Base-by-base conservation (phyloP, 2,888 invertebrate species). In the Dicyrtomina minuta region DNA sequence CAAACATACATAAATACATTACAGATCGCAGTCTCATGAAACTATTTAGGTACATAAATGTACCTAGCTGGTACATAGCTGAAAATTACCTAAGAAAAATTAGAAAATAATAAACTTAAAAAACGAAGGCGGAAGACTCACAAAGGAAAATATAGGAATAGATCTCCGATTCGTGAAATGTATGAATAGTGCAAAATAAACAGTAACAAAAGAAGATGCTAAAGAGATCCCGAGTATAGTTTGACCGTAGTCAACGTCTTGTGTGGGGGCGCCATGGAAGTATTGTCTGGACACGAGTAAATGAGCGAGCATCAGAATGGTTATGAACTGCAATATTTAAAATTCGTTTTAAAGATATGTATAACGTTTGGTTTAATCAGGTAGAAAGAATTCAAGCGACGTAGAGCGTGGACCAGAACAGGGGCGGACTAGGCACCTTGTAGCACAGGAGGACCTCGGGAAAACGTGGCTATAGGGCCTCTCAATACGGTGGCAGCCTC, bases 201-300 rank as follows among this genome's bases (percentile, higher is more conserved):
- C n/a, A 39, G 51, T 51, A 1, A 20, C 17, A 33, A 64, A 20
- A 17, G 51, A 2, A 33, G 20, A 2, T 6, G 20, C 20, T 10
- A 13, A 17, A 1, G 53, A 13, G 2, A 51, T 17, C 2, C 8
- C 27, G 12, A 51, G 10, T 2, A n/a, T 17, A 12, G 46, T 17
- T 51, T 64, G 51, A n/a, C 64, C 64, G n/a, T 15, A 12, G 6
- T 46, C 64, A 39, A 51, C 51, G 46, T 51, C 51, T 3, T 2
- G 5, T 2, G 41, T 51, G n/a, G 64, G 64, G 49, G 62, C n/a
- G 64, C 27, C 4, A 46, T 49, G 43, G 61, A 27, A 41, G 53
- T 24, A 26, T 55, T 22, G 5, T 17, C 5, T 46, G 46, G 4
- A 15, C 15, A 46, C 43, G 13, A 41, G 8, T 12, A 12, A 12